Conservation (phyloP, 1,140 invertebrate species). For the Thrips palmi region DNA sequence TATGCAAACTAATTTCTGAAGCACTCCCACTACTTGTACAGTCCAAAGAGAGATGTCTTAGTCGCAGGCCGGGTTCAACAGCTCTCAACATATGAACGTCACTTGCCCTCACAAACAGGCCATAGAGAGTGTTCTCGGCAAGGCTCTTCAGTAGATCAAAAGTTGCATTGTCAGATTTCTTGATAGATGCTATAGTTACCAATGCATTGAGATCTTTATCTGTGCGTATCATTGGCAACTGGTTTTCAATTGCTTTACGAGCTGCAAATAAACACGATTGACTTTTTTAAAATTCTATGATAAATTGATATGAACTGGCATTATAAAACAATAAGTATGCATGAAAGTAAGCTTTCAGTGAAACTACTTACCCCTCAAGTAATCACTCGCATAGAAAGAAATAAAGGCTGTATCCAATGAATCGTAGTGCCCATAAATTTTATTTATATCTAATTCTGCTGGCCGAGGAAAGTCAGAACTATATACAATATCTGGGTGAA, state of each 20-base stretch:
- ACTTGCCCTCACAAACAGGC: conserved; percentile 39
- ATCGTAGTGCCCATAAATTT: conserved; percentile 67
- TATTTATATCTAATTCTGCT: conserved; percentile 47
- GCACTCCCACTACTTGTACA: conserved; percentile 7
- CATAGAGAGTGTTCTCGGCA: conserved; percentile 29
- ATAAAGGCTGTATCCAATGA: conserved; percentile 45
- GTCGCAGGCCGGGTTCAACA: conserved; percentile 43
- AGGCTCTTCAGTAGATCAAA: background rate
- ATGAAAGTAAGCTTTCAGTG: background rate
- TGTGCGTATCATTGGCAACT: conserved; percentile 36
- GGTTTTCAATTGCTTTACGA: conserved; percentile 33
- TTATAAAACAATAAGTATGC: no score
- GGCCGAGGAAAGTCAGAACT: conserved; percentile 30
- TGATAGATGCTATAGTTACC: background rate
- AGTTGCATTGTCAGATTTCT: background rate
- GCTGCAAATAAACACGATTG: conserved; percentile 14
- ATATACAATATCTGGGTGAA: conserved; percentile 41
- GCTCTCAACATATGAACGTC: conserved; percentile 47
- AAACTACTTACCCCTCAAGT: conserved; percentile 37
- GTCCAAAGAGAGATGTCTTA: conserved; percentile 11
- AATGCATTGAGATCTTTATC: conserved; percentile 35
- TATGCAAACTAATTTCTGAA: conserved; percentile 2
- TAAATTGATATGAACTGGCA: background rate
- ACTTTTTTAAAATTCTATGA: background rate
- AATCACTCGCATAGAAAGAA: conserved; percentile 69